A percentile compares a stretch with the other conserved stretches of the same genome.
Conservation (phyloP, 2,888 invertebrate genomes). For the Plebejus melissa region DNA sequence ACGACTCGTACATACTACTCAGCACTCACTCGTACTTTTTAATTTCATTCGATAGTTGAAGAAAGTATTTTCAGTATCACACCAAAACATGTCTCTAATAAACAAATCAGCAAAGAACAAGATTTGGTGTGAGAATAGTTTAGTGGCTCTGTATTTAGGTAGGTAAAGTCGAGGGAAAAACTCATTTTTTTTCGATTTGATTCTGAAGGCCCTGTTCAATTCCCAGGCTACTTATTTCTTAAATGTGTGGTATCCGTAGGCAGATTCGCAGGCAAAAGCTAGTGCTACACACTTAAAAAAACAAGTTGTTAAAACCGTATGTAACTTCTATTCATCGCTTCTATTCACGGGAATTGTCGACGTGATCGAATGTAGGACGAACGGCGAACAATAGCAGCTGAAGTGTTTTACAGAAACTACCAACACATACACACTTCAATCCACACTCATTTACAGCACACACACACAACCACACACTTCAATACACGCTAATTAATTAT, state of each 20-base stretch:
- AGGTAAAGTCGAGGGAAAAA: too few relatives aligned
- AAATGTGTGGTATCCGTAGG: neutral
- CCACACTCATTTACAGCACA: too few relatives aligned
- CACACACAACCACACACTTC: neutral
- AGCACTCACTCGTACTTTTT: neutral
- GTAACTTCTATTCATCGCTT: neutral
- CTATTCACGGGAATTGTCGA: neutral
- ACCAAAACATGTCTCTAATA: too few relatives aligned
- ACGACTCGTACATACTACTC: neutral
- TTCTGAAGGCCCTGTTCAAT: too few relatives aligned
- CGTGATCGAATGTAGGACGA: constrained; percentile 2
- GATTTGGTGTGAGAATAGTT: too few relatives aligned
- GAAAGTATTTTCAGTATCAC: too few relatives aligned
- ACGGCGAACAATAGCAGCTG: neutral
- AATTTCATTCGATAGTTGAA: neutral
- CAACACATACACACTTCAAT: neutral
- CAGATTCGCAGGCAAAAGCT: too few relatives aligned
- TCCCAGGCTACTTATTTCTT: neutral
- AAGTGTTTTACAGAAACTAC: neutral
- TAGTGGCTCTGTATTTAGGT: too few relatives aligned
- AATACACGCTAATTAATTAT: neutral
- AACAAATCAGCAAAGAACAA: too few relatives aligned
- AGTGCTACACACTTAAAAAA: neutral
- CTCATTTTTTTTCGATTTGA: too few relatives aligned
- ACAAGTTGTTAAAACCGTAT: neutral